Base-by-base conservation (phyloP, 2,113 vertebrate species). In the Syngnathus typhle region DNA sequence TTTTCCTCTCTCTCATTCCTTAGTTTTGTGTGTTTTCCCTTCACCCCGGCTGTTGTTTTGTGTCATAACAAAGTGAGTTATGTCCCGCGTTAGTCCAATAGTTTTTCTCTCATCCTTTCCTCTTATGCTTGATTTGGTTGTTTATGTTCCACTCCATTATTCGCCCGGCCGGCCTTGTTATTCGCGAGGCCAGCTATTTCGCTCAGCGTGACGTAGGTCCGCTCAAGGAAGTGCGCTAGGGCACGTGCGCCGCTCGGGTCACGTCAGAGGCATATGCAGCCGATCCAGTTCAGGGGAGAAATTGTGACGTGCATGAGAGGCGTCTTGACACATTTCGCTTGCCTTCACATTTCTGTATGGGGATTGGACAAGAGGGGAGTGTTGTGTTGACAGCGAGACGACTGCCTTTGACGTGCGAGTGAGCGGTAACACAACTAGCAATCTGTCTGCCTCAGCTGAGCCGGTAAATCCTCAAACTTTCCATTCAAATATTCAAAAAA, bases 61-160 rank as follows among this genome's bases (percentile, higher is more conserved):
- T 90, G 84, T 91, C 86, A 91, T 88, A 92, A 91, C 89, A 91
- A 82, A 85, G 83, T 72, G 61, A 82, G 70, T 80, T 78, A 68
- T 75, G 78, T 68, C 71, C 85, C 27, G 75, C 43, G 6, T 15
- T 71, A 73, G 79, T 74, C 80, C 73, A 39, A 73, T 63, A 68
- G 16, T 71, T 71, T 32, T 86, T 43, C 41, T 84, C 81, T 78
- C 81, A 78, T 80, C 68, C 69, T 66, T 69, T 76, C 64, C 64
- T n/a, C 71, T 75, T 68, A 64, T 64, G 80, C 69, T 75, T 72
- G 67, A 76, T 78, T 84, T 74, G n/a, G 44, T 56, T 84, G 84
- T 85, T 88, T 82, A 65, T 85, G 67, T 87, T 85, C 84, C 81
- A 81, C 73, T 77, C 76, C 62, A 75, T 78, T 77, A 7, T 79